These are phyloP conservation scores for Oconnorella tubifera DNA, from an alignment of 2,888 invertebrate genomes.

Conservation along the genomic window DNA sequence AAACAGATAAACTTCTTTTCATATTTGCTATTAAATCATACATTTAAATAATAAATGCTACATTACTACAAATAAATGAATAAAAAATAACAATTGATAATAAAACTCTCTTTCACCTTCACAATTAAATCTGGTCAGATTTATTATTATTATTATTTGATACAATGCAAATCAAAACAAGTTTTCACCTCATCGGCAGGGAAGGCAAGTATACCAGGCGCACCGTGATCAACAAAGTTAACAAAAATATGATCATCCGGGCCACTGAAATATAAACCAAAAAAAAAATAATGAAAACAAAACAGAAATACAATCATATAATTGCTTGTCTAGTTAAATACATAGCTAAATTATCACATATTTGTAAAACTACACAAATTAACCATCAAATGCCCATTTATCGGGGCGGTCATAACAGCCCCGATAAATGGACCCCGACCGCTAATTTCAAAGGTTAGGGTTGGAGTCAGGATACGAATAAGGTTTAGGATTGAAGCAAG, in stretches of 20 bases:
- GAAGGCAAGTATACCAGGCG: constrained; percentile 62
- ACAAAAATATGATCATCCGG: constrained; percentile 63
- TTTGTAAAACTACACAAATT: not conserved
- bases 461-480: too few species aligned
- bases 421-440: too few species aligned
- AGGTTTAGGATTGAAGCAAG: too few species aligned
- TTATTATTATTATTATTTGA: not conserved
- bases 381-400: too few species aligned
- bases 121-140: not conserved
- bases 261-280: constrained; percentile 56
- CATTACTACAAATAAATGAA: too few species aligned
- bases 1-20: too few species aligned
- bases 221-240: constrained; percentile 65
- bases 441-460: too few species aligned
- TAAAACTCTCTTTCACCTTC: not conserved
- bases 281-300: not conserved
- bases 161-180: too few species aligned
- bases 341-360: constrained; percentile 1
- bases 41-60: too few species aligned
- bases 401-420: too few species aligned
- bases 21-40: too few species aligned
- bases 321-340: not conserved
- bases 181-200: constrained; percentile 57
- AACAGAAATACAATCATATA: not conserved
- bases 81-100: not conserved